Percentiles rank a stretch among this genome's conserved stretches.
Evolutionary conservation across 2,797 vertebrate species (phyloP).

Genomic region (Setipinna tenuifilis): DNA sequence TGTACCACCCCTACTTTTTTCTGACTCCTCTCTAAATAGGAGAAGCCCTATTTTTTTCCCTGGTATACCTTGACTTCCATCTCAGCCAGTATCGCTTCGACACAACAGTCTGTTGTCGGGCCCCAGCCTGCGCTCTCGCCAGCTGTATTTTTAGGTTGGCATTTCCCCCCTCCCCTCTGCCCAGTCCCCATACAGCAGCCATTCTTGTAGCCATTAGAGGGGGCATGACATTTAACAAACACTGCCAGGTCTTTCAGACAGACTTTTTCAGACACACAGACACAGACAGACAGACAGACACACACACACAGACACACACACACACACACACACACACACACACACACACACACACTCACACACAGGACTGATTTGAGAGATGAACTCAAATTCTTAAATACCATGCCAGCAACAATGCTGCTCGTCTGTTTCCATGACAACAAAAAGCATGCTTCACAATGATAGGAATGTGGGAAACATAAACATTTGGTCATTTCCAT

Average conservation of each 20-base stretch:
- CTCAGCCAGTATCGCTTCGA: no score
- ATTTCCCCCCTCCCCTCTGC: conserved; percentile 53
- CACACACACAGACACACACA: not conserved
- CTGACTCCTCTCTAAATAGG: no score
- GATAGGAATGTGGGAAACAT: not conserved
- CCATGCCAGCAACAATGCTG: not conserved
- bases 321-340: not conserved
- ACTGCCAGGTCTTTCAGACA: not conserved
- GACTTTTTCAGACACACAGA: not conserved
- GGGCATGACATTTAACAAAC: conserved; percentile 59
- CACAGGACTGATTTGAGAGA: not conserved
- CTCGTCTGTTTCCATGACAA: not conserved
- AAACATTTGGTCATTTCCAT: not conserved
- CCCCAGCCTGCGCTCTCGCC: not conserved
- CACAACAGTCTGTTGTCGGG: no score
- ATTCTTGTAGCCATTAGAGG: conserved; percentile 61
- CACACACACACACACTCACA: not conserved
- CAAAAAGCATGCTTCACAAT: not conserved
- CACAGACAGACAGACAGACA: not conserved
- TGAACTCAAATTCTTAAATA: not conserved
- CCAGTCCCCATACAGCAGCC: conserved; percentile 59
- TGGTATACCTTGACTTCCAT: no score
- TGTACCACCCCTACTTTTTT: no score
- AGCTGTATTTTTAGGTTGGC: conserved; percentile 8
- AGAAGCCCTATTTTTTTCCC: no score